These are phyloP conservation scores for Acrobasis consociella DNA, from an alignment of 2,888 invertebrate species.

Conservation along the genomic window DNA sequence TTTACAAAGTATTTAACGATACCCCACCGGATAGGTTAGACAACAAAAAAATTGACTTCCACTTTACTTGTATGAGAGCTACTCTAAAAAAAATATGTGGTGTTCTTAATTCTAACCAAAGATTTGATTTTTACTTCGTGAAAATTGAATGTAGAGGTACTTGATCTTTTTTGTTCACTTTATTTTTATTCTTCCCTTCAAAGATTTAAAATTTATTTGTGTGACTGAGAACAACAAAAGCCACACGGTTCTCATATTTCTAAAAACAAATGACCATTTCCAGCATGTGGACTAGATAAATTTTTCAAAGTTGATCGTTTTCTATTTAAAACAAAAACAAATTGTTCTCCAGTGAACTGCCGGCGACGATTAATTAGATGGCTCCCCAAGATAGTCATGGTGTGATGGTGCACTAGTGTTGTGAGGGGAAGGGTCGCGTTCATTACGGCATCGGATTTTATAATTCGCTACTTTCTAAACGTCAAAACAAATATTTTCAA, in stretches of 20 bases:
- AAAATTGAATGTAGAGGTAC: background rate
- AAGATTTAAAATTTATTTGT: background rate
- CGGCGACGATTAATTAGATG: constrained; percentile 64
- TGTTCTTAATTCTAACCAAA: no score
- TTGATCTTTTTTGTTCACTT: background rate
- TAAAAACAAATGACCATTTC: constrained; percentile 21
- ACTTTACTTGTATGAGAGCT: no score
- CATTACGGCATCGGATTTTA: constrained; percentile 4
- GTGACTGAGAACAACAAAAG: background rate
- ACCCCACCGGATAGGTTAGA: no score
- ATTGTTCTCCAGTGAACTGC: constrained; percentile 21
- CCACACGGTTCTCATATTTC: constrained; percentile 12
- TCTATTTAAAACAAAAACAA: constrained; percentile 30
- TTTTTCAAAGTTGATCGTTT: constrained; percentile 25
- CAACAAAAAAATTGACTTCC: no score
- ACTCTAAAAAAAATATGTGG: no score
- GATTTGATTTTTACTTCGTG: background rate
- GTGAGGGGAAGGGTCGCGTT: constrained; percentile 34
- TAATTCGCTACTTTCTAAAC: no score
- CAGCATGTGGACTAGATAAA: constrained; percentile 25
- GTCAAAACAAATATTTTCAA: no score
- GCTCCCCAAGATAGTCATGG: constrained; percentile 57
- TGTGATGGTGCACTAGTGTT: constrained; percentile 39
- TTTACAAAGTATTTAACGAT: no score
- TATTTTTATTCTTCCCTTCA: background rate